These are phyloP conservation scores for Bergia puertoricense DNA, from an alignment of 92 coral and sea anemone species.

Conservation along the genomic window DNA sequence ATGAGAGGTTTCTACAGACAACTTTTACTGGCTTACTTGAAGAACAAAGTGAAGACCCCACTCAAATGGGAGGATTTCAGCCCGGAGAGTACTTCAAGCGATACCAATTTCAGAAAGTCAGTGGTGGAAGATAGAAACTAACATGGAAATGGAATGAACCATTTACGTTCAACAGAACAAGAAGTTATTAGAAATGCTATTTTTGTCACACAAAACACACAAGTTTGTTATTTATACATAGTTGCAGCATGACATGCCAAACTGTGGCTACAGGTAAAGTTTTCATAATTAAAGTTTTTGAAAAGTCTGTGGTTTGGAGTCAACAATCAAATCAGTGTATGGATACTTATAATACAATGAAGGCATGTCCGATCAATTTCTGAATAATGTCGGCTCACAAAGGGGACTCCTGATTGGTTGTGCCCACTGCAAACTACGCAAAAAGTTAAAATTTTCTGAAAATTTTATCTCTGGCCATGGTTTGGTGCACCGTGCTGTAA, in stretches of 20 bases:
- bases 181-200: slow-evolving; percentile 3
- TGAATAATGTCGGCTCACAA: too few relatives aligned
- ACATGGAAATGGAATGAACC: slow-evolving; percentile 6
- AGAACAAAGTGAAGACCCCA: slow-evolving; percentile 11
- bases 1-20: slow-evolving; percentile 6
- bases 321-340: not conserved
- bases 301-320: slow-evolving; percentile 16
- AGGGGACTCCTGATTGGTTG: not conserved
- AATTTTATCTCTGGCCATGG: not conserved
- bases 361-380: too few relatives aligned
- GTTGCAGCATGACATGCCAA: slow-evolving; percentile 8
- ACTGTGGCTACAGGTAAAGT: slow-evolving; percentile 10
- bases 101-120: slow-evolving; percentile 12
- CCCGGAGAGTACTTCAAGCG: slow-evolving; percentile 11
- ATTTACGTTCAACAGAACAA: not conserved
- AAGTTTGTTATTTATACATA: not conserved
- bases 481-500: not conserved
- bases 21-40: slow-evolving; percentile 1
- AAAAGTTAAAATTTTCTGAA: not conserved
- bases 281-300: not conserved
- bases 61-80: slow-evolving; percentile 9
- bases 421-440: not conserved
- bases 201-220: slow-evolving; percentile 3
- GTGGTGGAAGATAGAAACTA: slow-evolving; percentile 3
- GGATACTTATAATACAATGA: too few relatives aligned